Evolutionary conservation across 2,888 invertebrate species (phyloP), one percentile per base, ranked within the genome.

Genomic region (Pharmacophagus antenor): DNA sequence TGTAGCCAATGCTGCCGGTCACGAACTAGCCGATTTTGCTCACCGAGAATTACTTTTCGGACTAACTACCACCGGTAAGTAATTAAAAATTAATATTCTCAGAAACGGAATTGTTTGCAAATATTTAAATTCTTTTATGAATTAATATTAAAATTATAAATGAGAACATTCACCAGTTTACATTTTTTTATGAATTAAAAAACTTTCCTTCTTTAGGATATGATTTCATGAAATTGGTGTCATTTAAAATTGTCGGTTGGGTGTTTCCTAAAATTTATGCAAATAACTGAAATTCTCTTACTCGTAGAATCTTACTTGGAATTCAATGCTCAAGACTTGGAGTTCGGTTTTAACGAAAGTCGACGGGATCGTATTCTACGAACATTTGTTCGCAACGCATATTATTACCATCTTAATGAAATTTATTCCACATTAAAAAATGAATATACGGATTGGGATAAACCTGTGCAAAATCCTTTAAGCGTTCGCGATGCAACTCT

Each of bases 371-470:
- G 96, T 63, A 96, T 97, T 77, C 92, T 97, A 70, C 92, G 98
- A 88, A 98, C 97, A 52, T 96, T 96, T 85, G 98, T 98, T 65
- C 93, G 98, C 67, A 99, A 99, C 90, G 95, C 98, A 61, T 99
- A 96, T 88, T 95, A 96, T 79, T 99, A 95, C 88, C 98, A 99
- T 87, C 93, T 98, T 71, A 97, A 97, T 86, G 98, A 98, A 91
- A 97, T 97, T 77, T 96, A 97, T 85, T 97, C 98, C 56, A 97
- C 98, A 56, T 92, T 98, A 71, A 92, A 95, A 85, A 98, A 98
- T 83, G 98, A 98, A 85, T 99, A 99, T 87, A 98, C 98, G 62
- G 98, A 98, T 84, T 98, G 98, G 98, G 97, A 96, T 84, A 93
- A 95, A 71, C 95, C 96, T 2, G 95, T 96, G 68, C 95, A 96